Base-by-base conservation (phyloP, 2,797 vertebrate species). In the Crenichthys baileyi region DNA sequence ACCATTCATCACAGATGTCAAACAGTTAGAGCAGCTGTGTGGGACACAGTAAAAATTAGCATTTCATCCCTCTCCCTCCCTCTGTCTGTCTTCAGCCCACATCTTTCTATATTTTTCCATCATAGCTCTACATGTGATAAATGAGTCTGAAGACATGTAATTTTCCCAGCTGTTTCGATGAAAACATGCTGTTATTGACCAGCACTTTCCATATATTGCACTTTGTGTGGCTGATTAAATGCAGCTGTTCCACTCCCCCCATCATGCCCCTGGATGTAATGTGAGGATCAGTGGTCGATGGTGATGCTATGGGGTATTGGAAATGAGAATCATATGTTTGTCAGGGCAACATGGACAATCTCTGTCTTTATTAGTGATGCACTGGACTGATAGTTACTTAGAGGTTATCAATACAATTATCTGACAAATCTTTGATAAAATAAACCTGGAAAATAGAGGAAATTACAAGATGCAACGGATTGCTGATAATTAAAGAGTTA, bases 1-100 rank as follows among this genome's bases (percentile, higher is more conserved):
- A 96, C 96, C 96, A 98, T 98, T 98, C 96, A 98, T 98, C 97
- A 98, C 96, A 96, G 95, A 94, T 96, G 97, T 98, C 97, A 97
- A 95, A 96, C 96, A 94, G 94, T 96, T 94, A 95, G 95, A 95
- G 95, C 97, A 97, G 97, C 97, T 98, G 96, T 96, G 96, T 95
- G 95, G 95, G 96, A 94, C 91, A 95, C 83, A 88, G 93, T 87
- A 89, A 84, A 95, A 94, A 98, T 98, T 97, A 95, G 96, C 97
- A 97, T 97, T 97, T 96, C 95, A 95, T 90, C 84, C 31, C 73
- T 77, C 72, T 50, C 81, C 71, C 85, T 36, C 75, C 44, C 83
- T 60, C 72, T 48, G 48, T 58, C 79, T 81, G 75, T 75, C 80
- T 78, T 9, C 83, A 65, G 80, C 83, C 78, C 81, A 76, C 83